Evolutionary conservation across 2,797 vertebrate species (phyloP).

Genomic region (Cyclura pinguis): DNA sequence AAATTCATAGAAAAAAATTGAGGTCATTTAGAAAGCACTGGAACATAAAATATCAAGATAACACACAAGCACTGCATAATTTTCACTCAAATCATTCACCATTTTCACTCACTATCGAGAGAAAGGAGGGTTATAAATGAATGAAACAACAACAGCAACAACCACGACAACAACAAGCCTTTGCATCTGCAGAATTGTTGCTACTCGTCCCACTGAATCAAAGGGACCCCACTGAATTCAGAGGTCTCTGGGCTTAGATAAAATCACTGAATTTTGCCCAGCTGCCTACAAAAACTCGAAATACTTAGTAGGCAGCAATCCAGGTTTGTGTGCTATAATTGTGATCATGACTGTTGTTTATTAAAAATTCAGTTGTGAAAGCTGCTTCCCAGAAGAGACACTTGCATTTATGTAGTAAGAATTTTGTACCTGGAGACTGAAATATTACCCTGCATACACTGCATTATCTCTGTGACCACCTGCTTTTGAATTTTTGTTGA

Average conservation of each 20-base stretch:
- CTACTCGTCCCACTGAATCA: not conserved
- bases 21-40: not conserved
- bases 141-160: not conserved
- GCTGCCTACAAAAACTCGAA: not conserved
- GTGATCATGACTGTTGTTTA: not conserved
- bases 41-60: not conserved
- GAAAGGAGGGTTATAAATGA: too few species aligned
- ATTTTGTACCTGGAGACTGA: conserved; percentile 32
- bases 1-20: not conserved
- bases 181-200: not conserved
- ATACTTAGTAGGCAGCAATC: not conserved
- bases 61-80: not conserved
- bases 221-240: too few species aligned
- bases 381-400: not conserved
- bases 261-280: not conserved
- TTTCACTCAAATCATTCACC: not conserved
- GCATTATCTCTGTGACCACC: conserved; percentile 31
- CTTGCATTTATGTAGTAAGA: conserved; percentile 19
- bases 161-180: not conserved
- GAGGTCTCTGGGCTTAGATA: not conserved
- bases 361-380: not conserved
- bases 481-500: conserved; percentile 50
- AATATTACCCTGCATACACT: conserved; percentile 13
- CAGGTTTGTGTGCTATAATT: not conserved
- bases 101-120: too few species aligned